phyloP scores from a whole-genome alignment of 2,113 vertebrate genomes.

The mouse (Mus musculus) region DNA sequence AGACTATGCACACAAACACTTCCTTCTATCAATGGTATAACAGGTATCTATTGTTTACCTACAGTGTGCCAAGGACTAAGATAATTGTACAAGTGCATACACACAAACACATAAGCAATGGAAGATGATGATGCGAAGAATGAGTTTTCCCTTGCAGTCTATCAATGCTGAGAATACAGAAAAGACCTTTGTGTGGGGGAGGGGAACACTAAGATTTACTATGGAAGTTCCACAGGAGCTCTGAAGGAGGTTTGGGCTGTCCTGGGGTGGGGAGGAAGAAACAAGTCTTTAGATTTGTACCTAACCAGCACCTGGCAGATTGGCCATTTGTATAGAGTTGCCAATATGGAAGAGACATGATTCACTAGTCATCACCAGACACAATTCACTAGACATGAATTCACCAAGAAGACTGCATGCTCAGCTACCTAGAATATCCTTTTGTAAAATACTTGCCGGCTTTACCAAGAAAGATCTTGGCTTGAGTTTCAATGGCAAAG shows the following conservation, averaged over 20 bases:
- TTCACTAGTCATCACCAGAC: neutral
- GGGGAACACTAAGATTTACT: conserved; percentile 41
- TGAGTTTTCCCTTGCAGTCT: neutral
- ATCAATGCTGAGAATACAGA: neutral
- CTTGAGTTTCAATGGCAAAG: conserved; percentile 23
- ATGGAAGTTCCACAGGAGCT: neutral
- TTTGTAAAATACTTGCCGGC: conserved; percentile 9
- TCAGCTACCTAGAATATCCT: neutral
- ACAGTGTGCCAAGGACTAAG: conserved; percentile 38
- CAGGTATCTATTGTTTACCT: neutral
- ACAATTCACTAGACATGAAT: too few species aligned
- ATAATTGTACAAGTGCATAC: neutral
- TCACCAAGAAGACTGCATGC: neutral
- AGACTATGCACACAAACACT: neutral
- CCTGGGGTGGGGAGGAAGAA: neutral
- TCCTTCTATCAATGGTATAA: neutral
- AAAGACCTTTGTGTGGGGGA: neutral
- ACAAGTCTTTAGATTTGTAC: neutral
- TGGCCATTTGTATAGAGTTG: neutral
- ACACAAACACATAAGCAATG: neutral
- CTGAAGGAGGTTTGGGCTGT: neutral
- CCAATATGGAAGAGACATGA: neutral
- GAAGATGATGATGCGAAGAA: neutral
- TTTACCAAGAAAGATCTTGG: neutral
- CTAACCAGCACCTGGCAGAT: neutral